Conservation (phyloP, 2,113 vertebrate genomes). For the Hippocampus mohnikei region DNA sequence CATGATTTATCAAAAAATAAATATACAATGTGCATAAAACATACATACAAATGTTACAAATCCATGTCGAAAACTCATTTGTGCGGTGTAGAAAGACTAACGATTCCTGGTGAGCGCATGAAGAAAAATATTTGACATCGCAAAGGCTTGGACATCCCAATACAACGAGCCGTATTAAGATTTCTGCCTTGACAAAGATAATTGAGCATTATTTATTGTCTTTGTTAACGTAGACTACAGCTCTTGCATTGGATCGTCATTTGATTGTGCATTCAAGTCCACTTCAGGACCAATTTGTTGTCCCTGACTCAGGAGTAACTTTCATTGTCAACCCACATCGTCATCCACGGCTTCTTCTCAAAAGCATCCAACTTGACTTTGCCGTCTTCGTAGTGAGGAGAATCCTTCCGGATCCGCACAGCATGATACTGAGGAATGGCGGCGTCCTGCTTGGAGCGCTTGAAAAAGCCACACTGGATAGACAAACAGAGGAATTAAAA, state of each 20-base stretch:
- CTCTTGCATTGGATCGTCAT: not conserved
- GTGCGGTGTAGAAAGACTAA: slow-evolving; percentile 41
- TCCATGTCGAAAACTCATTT: slow-evolving; percentile 62
- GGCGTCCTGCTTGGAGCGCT: slow-evolving; percentile 87
- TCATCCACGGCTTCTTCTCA: slow-evolving; percentile 92
- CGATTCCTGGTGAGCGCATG: not conserved
- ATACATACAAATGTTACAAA: slow-evolving; percentile 82
- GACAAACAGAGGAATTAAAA: slow-evolving; percentile 6
- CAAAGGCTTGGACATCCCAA: not conserved
- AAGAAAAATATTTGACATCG: not conserved
- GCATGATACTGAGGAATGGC: slow-evolving; percentile 89
- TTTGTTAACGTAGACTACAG: not conserved
- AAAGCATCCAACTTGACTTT: slow-evolving; percentile 70
- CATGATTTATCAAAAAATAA: slow-evolving; percentile 78
- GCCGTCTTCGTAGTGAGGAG: slow-evolving; percentile 76
- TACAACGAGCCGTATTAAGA: not conserved
- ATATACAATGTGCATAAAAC: slow-evolving; percentile 72
- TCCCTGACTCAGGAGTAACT: slow-evolving; percentile 79
- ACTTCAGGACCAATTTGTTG: not conserved
- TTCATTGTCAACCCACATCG: slow-evolving; percentile 88
- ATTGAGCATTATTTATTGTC: not conserved
- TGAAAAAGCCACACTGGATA: slow-evolving; percentile 93
- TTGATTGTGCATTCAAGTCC: slow-evolving; percentile 34
- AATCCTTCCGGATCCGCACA: slow-evolving; percentile 88
- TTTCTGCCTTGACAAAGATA: not conserved